These are phyloP conservation scores for Bolborhynchus lineola DNA, from an alignment of 2,113 vertebrate genomes.

Conservation along the genomic window DNA sequence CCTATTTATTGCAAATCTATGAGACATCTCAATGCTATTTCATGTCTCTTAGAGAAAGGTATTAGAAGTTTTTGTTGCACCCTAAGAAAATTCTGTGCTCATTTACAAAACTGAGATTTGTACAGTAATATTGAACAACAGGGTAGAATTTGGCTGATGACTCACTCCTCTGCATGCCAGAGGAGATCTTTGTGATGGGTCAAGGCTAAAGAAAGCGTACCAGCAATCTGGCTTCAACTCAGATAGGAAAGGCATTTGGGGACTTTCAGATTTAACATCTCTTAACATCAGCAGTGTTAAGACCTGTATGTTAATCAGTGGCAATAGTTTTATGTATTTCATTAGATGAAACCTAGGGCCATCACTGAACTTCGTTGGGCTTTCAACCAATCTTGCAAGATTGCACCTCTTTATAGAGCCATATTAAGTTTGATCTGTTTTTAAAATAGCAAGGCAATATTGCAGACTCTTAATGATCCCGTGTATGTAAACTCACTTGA, in stretches of 20 bases:
- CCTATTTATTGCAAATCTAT: not conserved
- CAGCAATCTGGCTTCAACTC: not conserved
- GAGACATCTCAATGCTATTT: not conserved
- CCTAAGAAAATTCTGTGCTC: not conserved
- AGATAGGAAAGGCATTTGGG: not conserved
- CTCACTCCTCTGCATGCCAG: not conserved
- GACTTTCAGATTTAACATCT: not conserved
- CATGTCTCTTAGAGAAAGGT: not conserved
- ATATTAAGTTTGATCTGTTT: not conserved
- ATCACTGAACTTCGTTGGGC: not conserved
- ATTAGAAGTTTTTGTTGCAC: not conserved
- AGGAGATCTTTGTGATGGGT: not conserved
- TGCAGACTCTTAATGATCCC: not conserved
- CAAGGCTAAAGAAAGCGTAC: not conserved
- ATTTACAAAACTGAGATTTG: not conserved
- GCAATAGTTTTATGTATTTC: not conserved
- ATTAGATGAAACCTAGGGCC: not conserved
- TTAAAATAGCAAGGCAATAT: not conserved
- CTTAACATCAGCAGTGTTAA: rapidly evolving
- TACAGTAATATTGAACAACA: not conserved
- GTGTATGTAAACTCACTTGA: not conserved
- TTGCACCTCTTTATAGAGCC: not conserved
- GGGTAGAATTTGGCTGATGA: not conserved
- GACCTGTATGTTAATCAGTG: not conserved
- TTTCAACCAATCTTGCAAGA: not conserved